Conservation (phyloP, 2,113 vertebrate species). For the Barnardius zonarius region DNA sequence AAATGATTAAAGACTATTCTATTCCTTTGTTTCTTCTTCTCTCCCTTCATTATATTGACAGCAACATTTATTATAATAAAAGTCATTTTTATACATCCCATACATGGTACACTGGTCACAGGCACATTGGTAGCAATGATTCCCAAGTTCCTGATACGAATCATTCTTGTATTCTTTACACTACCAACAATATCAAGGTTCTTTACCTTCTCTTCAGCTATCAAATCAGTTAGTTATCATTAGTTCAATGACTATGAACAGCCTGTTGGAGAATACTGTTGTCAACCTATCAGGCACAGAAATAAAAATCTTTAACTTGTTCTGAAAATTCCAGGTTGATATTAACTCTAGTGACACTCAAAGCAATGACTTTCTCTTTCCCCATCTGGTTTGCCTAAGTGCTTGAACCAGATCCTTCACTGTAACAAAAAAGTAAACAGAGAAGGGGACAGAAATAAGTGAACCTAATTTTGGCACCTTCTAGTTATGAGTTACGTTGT, state of each 20-base stretch:
- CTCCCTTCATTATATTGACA: too few relatives aligned
- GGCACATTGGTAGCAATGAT: too few relatives aligned
- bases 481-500: not conserved
- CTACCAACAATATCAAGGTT: not conserved
- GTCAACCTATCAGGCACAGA: not conserved
- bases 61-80: too few relatives aligned
- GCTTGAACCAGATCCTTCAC: not conserved
- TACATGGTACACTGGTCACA: too few relatives aligned
- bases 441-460: not conserved
- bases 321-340: not conserved
- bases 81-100: too few relatives aligned
- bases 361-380: not conserved
- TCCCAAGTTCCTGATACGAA: too few relatives aligned
- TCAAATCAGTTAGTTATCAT: conserved; percentile 8
- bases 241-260: conserved; percentile 17
- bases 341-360: not conserved
- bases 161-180: too few relatives aligned
- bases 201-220: conserved; percentile 10
- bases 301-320: not conserved
- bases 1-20: too few relatives aligned
- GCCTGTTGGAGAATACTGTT: not conserved
- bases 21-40: too few relatives aligned
- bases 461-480: not conserved
- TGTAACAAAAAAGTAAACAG: not conserved
- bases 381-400: not conserved